Evolutionary conservation across 1,140 invertebrate genomes (phyloP).

Genomic region (Pogonomyrmex californicus): DNA sequence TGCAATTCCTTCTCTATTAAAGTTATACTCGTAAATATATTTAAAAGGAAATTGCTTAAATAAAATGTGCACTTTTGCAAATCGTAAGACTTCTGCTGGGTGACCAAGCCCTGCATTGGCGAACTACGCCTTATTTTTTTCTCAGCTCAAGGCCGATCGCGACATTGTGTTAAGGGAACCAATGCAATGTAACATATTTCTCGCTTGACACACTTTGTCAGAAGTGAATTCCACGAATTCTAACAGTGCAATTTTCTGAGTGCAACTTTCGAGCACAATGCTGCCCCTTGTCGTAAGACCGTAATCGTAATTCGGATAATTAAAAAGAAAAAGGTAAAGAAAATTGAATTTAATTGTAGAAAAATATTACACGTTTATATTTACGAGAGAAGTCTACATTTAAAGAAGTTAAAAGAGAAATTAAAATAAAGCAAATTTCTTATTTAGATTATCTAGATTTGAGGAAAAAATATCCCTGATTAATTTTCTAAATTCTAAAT

Average conservation of each 20-base stretch:
- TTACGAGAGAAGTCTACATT: background rate
- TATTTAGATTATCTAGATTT: background rate
- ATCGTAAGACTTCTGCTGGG: background rate
- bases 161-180: conserved; percentile 13
- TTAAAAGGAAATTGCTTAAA: background rate
- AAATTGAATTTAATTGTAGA: background rate
- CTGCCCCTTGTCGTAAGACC: background rate
- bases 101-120: background rate
- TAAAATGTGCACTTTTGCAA: background rate
- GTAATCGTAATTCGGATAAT: background rate
- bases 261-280: background rate
- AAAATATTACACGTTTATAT: background rate
- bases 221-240: background rate
- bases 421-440: background rate
- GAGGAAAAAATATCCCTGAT: background rate
- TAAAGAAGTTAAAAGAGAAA: background rate
- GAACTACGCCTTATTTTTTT: conserved; percentile 5
- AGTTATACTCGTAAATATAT: background rate
- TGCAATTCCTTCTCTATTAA: background rate
- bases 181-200: background rate
- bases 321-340: background rate
- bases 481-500: no score
- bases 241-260: background rate
- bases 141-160: conserved; percentile 17
- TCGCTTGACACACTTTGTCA: conserved; percentile 15